phyloP scores from a whole-genome alignment of 1,140 invertebrate species.

The Calephelis virginiensis region DNA sequence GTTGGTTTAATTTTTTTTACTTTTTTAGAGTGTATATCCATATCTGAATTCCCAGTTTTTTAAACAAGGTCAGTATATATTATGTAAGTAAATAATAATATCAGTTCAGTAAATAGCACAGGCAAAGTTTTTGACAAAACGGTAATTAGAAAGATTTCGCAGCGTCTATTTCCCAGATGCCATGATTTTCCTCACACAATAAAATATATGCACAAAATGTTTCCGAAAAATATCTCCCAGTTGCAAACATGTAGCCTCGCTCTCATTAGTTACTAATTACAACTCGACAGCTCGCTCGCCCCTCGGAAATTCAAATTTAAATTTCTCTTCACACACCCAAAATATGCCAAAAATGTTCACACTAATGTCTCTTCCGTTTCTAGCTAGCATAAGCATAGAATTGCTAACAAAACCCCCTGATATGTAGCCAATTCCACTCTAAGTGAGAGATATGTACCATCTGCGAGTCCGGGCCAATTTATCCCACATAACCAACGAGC shows the following conservation, averaged over 20 bases:
- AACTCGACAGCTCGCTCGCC: constrained; percentile 39
- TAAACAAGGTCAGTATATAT: no score
- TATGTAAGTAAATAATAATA: background rate
- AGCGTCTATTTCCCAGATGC: constrained; percentile 31
- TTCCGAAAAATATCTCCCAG: constrained; percentile 44
- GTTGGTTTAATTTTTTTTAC: no score
- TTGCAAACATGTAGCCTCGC: constrained; percentile 47
- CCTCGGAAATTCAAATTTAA: constrained; percentile 69
- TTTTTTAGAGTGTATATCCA: no score
- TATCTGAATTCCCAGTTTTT: no score
- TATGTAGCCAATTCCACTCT: constrained; percentile 19
- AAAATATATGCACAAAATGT: constrained; percentile 49
- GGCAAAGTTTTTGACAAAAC: constrained; percentile 31
- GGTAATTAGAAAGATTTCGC: constrained; percentile 45
- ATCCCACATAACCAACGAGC: constrained; percentile 13
- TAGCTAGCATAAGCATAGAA: constrained; percentile 31
- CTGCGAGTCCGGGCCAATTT: constrained; percentile 13
- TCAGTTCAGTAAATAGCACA: background rate
- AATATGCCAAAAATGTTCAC: constrained; percentile 38
- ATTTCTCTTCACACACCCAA: constrained; percentile 42
- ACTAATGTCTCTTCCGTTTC: constrained; percentile 43
- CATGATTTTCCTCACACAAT: constrained; percentile 51
- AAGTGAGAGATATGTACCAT: constrained; percentile 29
- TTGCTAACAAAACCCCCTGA: constrained; percentile 30
- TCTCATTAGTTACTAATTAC: constrained; percentile 74